Evolutionary conservation across 2,113 vertebrate species (phyloP), one percentile per base, ranked within the genome.

Genomic region (Marmota flaviventris): DNA sequence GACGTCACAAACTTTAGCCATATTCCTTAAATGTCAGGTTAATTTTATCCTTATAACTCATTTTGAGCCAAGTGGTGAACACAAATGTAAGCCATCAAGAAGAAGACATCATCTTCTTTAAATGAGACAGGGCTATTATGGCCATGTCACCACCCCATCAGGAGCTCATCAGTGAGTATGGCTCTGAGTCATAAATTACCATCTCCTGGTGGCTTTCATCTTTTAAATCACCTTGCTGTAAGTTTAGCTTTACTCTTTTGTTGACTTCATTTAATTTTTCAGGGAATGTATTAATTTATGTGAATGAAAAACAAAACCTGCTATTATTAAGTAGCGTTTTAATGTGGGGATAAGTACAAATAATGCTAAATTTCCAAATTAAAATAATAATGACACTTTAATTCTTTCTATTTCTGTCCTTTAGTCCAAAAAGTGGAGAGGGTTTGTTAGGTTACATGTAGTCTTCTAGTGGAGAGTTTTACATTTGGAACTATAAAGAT

Each of bases 11-110:
- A 95, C 65, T 88, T 97, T 94, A 92, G 63, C 72, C 25, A 13
- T 34, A 88, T 88, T 97, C 88, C 58, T 97, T 93, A 84, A 94
- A 82, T 94, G 72, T 67, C 65, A 89, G 25, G 16, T 95, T 73
- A 25, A 85, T 69, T 37, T 17, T 94, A 84, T 85, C 20, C 10
- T 78, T 85, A 10, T 32, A 90, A 61, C 67, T 95, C 63, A 85
- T 83, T 91, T 77, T 90, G 56, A 93, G 32, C 88, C 22, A 63
- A n/a, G 5, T 91, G 82, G 56, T 27, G 91, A 94, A 93, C 34
- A 96, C 93, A 92, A 17, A 13, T 20, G 70, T 0, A 39, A 89
- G 1, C n/a, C 32, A 2, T 73, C 91, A 63, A 73, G 76, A 53
- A 89, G 70, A 67, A 91, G 20, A 0, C 13, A 8, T 85, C 51